These are phyloP conservation scores for Ormia ochracea DNA, from an alignment of 2,888 invertebrate species.

Conservation along the genomic window DNA sequence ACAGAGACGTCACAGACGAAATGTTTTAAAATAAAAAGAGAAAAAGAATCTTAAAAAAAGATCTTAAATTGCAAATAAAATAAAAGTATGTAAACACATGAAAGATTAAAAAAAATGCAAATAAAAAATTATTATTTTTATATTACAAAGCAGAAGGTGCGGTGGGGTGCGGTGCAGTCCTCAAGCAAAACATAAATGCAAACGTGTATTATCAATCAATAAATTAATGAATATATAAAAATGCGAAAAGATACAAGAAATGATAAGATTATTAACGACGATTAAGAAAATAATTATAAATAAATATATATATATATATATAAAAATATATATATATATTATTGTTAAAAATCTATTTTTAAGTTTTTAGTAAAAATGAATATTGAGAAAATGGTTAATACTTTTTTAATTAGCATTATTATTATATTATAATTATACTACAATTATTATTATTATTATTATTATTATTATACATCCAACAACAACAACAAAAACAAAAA, in stretches of 20 bases:
- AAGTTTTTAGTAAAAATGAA: constrained; percentile 63
- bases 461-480: constrained; percentile 59
- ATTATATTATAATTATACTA: constrained; percentile 55
- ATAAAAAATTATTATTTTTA: no score
- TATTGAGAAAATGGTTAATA: constrained; percentile 61
- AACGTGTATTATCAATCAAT: neutral
- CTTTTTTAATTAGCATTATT: constrained; percentile 63
- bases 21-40: no score
- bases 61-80: no score
- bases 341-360: constrained; percentile 62
- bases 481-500: no score
- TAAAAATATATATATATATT: constrained; percentile 55
- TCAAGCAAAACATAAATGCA: constrained; percentile 8
- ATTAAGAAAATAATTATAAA: constrained; percentile 40
- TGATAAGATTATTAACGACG: constrained; percentile 33
- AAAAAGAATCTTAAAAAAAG: no score
- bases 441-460: constrained; percentile 55
- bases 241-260: constrained; percentile 20
- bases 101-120: no score
- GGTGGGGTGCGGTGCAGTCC: no score
- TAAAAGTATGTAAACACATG: no score
- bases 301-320: constrained; percentile 32
- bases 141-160: no score
- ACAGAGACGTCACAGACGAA: no score
- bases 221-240: neutral